Conservation (phyloP, 2,888 invertebrate genomes). For the Bellardia bayeri region DNA sequence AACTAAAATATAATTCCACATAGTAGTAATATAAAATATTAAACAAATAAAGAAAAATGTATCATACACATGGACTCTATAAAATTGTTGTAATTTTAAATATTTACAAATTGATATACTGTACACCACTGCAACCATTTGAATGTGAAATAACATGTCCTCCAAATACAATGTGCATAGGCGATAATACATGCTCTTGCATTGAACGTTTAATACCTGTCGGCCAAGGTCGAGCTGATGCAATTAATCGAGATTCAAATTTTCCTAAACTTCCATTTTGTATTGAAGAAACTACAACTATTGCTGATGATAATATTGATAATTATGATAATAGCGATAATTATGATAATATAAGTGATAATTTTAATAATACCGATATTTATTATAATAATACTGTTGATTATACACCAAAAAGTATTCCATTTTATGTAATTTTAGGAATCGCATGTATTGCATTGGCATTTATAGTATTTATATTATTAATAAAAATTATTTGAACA, state of each 20-base stretch:
- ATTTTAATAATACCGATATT: no score
- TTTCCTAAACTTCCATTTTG: slow-evolving; percentile 2
- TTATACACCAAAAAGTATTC: no score
- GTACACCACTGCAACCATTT: not conserved
- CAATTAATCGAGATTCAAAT: not conserved
- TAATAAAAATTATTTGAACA: slow-evolving; percentile 6
- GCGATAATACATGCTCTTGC: not conserved
- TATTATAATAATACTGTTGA: no score
- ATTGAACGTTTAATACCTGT: not conserved
- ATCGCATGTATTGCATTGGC: slow-evolving; percentile 10
- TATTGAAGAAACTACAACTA: not conserved
- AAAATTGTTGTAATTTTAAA: slow-evolving; percentile 14
- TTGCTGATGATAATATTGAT: not conserved
- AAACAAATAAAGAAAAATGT: slow-evolving; percentile 6
- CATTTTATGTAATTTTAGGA: slow-evolving; percentile 17
- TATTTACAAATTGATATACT: not conserved
- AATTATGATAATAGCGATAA: no score
- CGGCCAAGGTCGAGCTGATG: not conserved
- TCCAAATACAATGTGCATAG: not conserved
- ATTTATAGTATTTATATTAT: slow-evolving; percentile 7
- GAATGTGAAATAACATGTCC: slow-evolving; percentile 7
- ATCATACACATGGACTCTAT: not conserved
- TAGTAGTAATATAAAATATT: no score
- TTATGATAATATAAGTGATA: no score
- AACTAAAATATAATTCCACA: not conserved